These are phyloP conservation scores for Dendroctonus valens DNA, from an alignment of 1,140 invertebrate genomes.

Conservation along the genomic window DNA sequence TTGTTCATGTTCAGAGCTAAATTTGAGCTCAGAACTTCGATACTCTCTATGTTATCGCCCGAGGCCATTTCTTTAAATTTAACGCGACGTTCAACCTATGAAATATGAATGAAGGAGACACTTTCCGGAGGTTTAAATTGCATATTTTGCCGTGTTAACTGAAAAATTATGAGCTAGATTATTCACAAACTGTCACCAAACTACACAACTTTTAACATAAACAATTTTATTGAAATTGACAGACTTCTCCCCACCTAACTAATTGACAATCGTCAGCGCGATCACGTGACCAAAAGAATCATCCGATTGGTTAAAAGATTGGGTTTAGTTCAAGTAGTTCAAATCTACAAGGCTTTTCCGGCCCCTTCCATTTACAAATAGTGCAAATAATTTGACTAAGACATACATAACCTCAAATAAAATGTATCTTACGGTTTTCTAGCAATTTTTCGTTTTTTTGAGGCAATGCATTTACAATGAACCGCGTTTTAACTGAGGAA, in stretches of 20 bases:
- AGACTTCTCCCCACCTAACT: slow-evolving; percentile 33
- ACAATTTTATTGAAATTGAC: slow-evolving; percentile 39
- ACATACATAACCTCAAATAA: no score
- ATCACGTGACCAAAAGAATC: no score
- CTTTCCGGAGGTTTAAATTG: slow-evolving; percentile 21
- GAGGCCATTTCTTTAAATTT: slow-evolving; percentile 63
- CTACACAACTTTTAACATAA: slow-evolving; percentile 9
- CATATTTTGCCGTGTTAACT: slow-evolving; percentile 25
- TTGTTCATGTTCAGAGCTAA: slow-evolving; percentile 41
- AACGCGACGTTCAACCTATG: slow-evolving; percentile 18
- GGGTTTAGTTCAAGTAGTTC: no score
- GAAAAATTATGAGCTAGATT: slow-evolving; percentile 33
- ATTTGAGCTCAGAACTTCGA: slow-evolving; percentile 56
- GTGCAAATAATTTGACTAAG: no score
- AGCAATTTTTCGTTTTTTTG: no score
- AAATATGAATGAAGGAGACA: slow-evolving; percentile 15
- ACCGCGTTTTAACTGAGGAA: no score
- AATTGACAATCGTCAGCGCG: no score
- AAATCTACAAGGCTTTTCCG: no score
- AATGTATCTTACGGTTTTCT: no score
- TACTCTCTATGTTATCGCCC: slow-evolving; percentile 64
- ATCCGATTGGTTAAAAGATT: no score
- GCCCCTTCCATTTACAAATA: no score
- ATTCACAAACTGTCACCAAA: slow-evolving; percentile 26
- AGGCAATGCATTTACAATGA: no score